Conservation (phyloP, 2,113 vertebrate species). For the Bubo blakistoni region DNA sequence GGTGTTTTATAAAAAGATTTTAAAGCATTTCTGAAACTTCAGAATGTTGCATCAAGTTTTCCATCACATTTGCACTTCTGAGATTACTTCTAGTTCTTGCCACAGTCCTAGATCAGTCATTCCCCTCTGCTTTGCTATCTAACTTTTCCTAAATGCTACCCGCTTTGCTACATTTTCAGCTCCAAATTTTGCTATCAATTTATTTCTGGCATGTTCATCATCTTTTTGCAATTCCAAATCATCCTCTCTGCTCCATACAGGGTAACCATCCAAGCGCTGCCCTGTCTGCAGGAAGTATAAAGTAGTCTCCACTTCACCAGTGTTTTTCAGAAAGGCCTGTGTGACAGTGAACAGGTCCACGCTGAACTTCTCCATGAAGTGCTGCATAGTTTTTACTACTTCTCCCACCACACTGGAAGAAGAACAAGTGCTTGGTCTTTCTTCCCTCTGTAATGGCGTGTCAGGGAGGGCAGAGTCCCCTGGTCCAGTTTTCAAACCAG, state of each 20-base stretch:
- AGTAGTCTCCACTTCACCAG: slow-evolving; percentile 79
- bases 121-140: neutral
- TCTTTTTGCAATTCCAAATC: slow-evolving; percentile 73
- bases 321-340: slow-evolving; percentile 88
- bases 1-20: neutral
- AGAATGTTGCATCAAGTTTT: neutral
- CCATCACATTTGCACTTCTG: neutral
- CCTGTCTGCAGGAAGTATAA: slow-evolving; percentile 74
- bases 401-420: slow-evolving; percentile 50
- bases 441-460: slow-evolving; percentile 19
- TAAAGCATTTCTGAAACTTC: neutral
- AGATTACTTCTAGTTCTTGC: neutral
- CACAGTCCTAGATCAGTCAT: neutral
- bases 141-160: slow-evolving; percentile 72
- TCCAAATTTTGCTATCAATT: slow-evolving; percentile 75
- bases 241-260: slow-evolving; percentile 76
- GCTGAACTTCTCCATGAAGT: slow-evolving; percentile 79
- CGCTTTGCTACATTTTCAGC: slow-evolving; percentile 74
- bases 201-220: slow-evolving; percentile 39
- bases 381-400: slow-evolving; percentile 70
- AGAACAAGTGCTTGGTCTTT: slow-evolving; percentile 24
- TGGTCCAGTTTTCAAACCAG: neutral
- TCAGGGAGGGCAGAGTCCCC: neutral
- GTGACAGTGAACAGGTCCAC: slow-evolving; percentile 81
- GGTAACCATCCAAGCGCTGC: slow-evolving; percentile 71